Percentiles rank a stretch among this genome's conserved stretches.
phyloP scores from a whole-genome alignment of 2,797 vertebrate genomes.

The Adrianichthys oophorus region DNA sequence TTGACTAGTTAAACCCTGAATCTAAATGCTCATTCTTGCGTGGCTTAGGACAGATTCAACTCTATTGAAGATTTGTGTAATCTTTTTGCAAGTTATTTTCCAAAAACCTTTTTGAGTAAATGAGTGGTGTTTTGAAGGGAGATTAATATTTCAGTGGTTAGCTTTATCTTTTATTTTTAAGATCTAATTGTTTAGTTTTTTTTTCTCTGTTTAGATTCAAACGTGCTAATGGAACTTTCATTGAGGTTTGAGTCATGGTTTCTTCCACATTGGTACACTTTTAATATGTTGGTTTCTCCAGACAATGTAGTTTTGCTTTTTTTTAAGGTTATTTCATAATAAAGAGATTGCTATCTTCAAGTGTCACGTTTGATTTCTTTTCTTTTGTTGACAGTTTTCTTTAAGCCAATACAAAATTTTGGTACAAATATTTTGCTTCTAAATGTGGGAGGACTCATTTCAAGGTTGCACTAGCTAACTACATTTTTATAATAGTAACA shows the following conservation, averaged over 20 bases:
- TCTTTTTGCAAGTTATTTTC: conserved; percentile 25
- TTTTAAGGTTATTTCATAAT: conserved; percentile 84
- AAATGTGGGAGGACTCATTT: no score
- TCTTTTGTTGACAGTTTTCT: background rate
- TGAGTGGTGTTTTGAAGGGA: conserved; percentile 63
- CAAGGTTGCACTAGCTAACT: no score
- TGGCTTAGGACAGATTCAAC: no score
- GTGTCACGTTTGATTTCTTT: conserved; percentile 2
- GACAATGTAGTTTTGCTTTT: conserved; percentile 59
- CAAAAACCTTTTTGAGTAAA: conserved; percentile 37
- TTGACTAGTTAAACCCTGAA: no score
- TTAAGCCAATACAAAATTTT: background rate
- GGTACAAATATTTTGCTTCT: background rate
- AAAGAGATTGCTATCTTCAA: conserved; percentile 76
- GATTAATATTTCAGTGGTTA: conserved; percentile 46
- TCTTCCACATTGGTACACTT: conserved; percentile 52
- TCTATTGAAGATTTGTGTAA: no score
- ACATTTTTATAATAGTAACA: no score
- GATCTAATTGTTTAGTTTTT: conserved; percentile 59
- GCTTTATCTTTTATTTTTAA: conserved; percentile 40
- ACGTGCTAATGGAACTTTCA: conserved; percentile 48
- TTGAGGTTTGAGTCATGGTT: conserved; percentile 48
- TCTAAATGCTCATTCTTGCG: no score
- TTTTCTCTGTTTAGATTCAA: conserved; percentile 51
- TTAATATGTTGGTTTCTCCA: no score